Conservation (phyloP, 1,140 invertebrate genomes). For the Neodiprion lecontei region DNA sequence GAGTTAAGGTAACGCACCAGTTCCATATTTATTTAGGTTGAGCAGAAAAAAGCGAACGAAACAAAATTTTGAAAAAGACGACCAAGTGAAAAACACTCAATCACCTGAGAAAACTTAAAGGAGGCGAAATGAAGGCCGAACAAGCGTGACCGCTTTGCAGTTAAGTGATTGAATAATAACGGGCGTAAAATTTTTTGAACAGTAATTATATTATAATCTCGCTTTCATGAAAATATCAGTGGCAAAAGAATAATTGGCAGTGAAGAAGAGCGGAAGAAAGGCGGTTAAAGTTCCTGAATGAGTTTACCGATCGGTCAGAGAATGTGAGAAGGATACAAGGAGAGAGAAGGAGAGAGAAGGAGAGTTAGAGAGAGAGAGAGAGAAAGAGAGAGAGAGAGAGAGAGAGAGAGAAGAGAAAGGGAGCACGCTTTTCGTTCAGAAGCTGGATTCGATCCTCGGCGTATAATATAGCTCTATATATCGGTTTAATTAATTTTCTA, state of each 20-base stretch:
- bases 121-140: too few species aligned
- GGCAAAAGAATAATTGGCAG: too few species aligned
- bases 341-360: background rate
- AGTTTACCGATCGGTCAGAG: too few species aligned
- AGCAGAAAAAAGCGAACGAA: background rate
- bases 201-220: too few species aligned
- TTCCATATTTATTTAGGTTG: constrained; percentile 47
- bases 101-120: too few species aligned
- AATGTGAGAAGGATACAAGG: background rate
- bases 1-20: background rate
- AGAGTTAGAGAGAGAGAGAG: background rate
- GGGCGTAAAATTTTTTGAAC: too few species aligned
- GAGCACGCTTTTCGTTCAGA: constrained; percentile 29
- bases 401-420: background rate
- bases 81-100: too few species aligned
- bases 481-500: constrained; percentile 49
- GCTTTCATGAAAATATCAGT: too few species aligned
- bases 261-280: too few species aligned
- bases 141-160: too few species aligned
- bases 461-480: constrained; percentile 21
- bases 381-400: background rate
- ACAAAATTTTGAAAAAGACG: constrained; percentile 24
- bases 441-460: constrained; percentile 28
- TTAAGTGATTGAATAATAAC: too few species aligned
- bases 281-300: too few species aligned